Base-by-base conservation (phyloP, 1,140 invertebrate genomes). In the Portunus trituberculatus region DNA sequence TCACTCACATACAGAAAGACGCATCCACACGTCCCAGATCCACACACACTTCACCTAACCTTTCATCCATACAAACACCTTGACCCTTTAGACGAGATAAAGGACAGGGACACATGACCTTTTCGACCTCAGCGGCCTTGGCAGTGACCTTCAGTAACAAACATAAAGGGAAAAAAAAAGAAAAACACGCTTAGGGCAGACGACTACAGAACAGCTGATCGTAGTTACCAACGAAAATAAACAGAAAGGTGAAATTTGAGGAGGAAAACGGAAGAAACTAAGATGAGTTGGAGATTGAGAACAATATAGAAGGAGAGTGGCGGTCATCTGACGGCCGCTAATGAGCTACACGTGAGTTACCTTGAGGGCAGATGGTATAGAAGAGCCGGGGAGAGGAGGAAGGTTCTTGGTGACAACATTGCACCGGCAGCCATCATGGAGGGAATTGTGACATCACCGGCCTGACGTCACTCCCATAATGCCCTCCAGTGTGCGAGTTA, bases 381-480 rank as follows among this genome's bases (percentile, higher is more conserved):
- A 6, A 59, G 29, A 84, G 89, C 20, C 32, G 88, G 90, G 52
- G 59, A 91, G 25, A 92, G 83, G 82, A 29, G 14, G 29, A 83
- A 14, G 28, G 46, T 48, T 48, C 46, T 95, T 31, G 39, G 83
- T 91, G 76, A 95, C 90, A 95, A 95, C 94, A 95, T 91, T 39
- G 89, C 46, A 14, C 39, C 82, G 94, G 94, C 31, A 39, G 94
- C 94, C 94, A 95, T 91, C 46, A 83, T 86, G 94, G 89, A n/a
- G 52, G 16, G 52, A 39, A 20, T 20, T 59, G 52, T 59, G 52
- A 59, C 52, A 20, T 59, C 52, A 84, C 89, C 82, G 29, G 16
- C 25, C 20, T 95, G 89, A 95, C 94, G 89, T 95, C 94, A 95
- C 28, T 91, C 94, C 94, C 94, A 95, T 32, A 95, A 95, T 95